Percentiles rank a stretch among this genome's conserved stretches.
phyloP scores from a whole-genome alignment of 2,113 vertebrate species.

The Artemisiospiza belli region DNA sequence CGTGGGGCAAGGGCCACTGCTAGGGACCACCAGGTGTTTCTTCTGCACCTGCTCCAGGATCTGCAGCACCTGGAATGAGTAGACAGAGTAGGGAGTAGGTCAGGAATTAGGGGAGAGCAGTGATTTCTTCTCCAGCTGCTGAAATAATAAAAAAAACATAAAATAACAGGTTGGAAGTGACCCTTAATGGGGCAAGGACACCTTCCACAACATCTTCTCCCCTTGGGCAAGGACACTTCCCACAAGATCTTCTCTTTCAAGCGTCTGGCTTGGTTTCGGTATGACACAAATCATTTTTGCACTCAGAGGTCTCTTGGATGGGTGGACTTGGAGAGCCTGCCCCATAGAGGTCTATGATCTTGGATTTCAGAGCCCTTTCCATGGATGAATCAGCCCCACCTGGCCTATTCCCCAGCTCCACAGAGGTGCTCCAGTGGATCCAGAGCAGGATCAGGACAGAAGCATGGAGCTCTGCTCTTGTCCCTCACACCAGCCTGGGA shows the following conservation, averaged over 20 bases:
- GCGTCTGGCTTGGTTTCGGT: not conserved
- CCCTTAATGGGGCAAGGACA: not conserved
- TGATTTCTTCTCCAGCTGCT: not conserved
- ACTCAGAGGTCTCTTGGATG: not conserved
- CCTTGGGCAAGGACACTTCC: not conserved
- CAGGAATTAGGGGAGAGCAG: not conserved
- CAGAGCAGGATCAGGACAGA: not conserved
- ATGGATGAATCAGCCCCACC: accelerated
- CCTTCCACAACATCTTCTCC: not conserved
- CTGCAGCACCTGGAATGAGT: slow-evolving; percentile 78
- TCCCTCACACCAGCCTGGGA: not conserved
- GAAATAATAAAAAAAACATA: not conserved
- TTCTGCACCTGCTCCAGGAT: slow-evolving; percentile 84
- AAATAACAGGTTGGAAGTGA: not conserved
- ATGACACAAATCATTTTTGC: not conserved
- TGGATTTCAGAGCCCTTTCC: not conserved
- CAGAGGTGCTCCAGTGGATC: not conserved
- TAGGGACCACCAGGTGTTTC: slow-evolving; percentile 29
- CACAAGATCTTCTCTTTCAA: not conserved
- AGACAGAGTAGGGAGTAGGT: not conserved
- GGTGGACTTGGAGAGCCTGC: not conserved
- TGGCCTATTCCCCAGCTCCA: accelerated
- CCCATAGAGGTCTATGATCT: accelerated
- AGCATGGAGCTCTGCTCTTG: not conserved
- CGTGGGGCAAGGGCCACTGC: not conserved